Evolutionary conservation across 1,140 invertebrate genomes (phyloP).

Genomic region (Elymnias hypermnestra): DNA sequence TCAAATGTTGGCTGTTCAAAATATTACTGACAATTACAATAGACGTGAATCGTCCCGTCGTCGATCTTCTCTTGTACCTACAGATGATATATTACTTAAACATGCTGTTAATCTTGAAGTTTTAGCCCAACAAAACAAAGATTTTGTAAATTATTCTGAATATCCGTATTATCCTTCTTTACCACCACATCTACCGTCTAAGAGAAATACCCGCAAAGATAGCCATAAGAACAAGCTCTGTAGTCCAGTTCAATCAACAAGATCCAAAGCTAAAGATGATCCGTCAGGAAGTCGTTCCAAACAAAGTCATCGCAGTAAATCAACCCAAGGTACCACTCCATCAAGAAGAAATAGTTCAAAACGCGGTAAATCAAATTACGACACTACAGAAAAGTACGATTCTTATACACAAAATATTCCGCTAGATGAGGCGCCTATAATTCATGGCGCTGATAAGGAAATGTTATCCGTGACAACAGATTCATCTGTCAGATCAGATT

Average conservation of each 20-base stretch:
- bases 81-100: constrained; percentile 17
- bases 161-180: constrained; percentile 11
- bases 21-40: constrained; percentile 9
- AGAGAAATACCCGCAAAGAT: constrained; percentile 3
- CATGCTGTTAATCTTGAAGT: constrained; percentile 18
- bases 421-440: no score
- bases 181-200: constrained; percentile 1
- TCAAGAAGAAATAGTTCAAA: not conserved
- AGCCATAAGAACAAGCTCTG: not conserved
- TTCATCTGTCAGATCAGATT: not conserved
- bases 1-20: constrained; percentile 11
- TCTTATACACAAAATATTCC: not conserved
- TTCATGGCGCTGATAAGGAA: no score
- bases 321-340: not conserved
- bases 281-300: not conserved
- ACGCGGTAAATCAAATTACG: not conserved
- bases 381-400: not conserved
- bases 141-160: not conserved
- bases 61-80: constrained; percentile 11
- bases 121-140: constrained; percentile 5
- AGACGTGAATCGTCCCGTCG: constrained; percentile 17
- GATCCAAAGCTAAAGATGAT: constrained; percentile 5
- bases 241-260: not conserved
- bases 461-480: not conserved
- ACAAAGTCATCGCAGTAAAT: not conserved